A percentile compares a stretch with the other conserved stretches of the same genome.
Evolutionary conservation across 2,888 invertebrate species (phyloP).

Genomic region (Agriopis aurantiaria): DNA sequence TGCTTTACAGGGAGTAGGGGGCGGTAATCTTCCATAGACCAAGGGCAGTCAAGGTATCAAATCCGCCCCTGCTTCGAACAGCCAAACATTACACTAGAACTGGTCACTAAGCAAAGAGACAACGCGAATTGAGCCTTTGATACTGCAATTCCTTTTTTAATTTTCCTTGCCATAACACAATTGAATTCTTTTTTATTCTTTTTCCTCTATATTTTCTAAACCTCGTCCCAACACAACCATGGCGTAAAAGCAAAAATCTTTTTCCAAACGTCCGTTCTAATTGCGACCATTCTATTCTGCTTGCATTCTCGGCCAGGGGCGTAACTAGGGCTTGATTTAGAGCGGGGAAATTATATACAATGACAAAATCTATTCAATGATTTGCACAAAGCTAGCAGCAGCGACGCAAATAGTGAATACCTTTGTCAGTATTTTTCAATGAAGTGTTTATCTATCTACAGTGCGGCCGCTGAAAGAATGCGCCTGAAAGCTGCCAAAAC

Average conservation of each 20-base stretch:
- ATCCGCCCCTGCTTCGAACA: neutral
- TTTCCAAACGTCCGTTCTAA: constrained; percentile 17
- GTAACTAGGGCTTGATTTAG: neutral
- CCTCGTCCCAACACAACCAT: constrained; percentile 1
- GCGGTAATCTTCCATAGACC: too few relatives aligned
- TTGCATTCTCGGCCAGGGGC: neutral
- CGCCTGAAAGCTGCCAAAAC: too few relatives aligned
- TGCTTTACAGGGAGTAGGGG: too few relatives aligned
- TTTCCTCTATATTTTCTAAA: neutral
- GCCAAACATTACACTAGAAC: neutral
- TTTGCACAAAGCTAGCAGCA: too few relatives aligned
- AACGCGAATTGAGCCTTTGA: constrained; percentile 5
- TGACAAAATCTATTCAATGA: too few relatives aligned
- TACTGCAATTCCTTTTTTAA: constrained; percentile 10
- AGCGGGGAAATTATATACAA: neutral
- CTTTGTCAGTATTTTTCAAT: too few relatives aligned
- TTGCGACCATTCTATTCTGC: constrained; percentile 16
- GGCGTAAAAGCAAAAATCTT: constrained; percentile 6
- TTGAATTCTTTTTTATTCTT: neutral
- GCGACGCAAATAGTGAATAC: too few relatives aligned
- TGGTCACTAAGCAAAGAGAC: neutral
- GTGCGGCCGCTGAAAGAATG: too few relatives aligned
- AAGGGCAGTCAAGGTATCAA: too few relatives aligned
- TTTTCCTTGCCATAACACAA: constrained; percentile 17
- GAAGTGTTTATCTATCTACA: too few relatives aligned